phyloP scores from a whole-genome alignment of 2,113 vertebrate genomes.

The Plestiodon gilberti region DNA sequence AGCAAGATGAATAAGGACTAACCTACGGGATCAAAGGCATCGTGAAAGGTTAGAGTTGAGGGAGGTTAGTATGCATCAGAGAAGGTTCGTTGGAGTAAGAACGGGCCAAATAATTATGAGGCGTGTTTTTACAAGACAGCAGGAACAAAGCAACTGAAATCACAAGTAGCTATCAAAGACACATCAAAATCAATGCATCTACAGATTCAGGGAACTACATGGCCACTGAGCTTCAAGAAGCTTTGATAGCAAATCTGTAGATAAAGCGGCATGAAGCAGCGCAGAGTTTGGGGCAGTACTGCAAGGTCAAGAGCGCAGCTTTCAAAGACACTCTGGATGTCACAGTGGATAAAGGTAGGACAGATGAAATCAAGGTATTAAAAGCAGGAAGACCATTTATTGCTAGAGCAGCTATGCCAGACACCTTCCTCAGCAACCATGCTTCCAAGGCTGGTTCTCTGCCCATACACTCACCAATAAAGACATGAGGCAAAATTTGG shows the following conservation, averaged over 20 bases:
- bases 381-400: neutral
- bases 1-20: neutral
- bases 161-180: neutral
- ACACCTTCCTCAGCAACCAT: neutral
- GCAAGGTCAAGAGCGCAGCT: neutral
- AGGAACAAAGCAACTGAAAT: neutral
- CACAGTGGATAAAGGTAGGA: neutral
- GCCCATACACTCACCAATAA: too few species aligned
- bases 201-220: neutral
- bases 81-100: neutral
- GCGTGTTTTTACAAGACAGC: neutral
- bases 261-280: neutral
- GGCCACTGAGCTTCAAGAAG: neutral
- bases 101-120: neutral
- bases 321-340: conserved; percentile 3
- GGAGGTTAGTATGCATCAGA: neutral
- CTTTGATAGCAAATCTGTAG: neutral
- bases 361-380: neutral
- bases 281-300: rapidly evolving
- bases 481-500: too few species aligned
- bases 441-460: neutral
- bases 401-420: neutral
- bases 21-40: neutral
- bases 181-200: neutral
- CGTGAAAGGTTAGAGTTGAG: neutral